Conservation (phyloP, 1,140 invertebrate genomes). For the Apis cerana region DNA sequence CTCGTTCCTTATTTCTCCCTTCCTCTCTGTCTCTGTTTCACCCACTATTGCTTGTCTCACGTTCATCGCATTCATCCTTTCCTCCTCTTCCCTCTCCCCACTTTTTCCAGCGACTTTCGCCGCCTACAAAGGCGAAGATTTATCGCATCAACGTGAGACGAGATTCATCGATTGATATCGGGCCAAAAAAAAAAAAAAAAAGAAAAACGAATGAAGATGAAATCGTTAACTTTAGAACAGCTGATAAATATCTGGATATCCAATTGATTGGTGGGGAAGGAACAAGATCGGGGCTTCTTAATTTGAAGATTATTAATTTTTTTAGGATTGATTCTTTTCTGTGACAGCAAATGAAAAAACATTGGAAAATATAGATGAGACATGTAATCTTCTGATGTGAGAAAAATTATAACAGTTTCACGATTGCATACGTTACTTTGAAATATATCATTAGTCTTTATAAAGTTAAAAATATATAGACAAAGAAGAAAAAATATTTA, state of each 20-base stretch:
- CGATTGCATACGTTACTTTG: too few species aligned
- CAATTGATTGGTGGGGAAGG: not conserved
- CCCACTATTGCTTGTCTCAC: not conserved
- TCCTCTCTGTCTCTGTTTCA: not conserved
- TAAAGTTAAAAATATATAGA: too few species aligned
- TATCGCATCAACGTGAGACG: slow-evolving; percentile 36
- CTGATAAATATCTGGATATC: not conserved
- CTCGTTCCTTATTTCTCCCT: slow-evolving; percentile 22
- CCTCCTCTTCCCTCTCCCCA: not conserved
- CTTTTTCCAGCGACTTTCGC: not conserved
- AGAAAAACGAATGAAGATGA: slow-evolving; percentile 7
- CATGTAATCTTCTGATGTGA: too few species aligned
- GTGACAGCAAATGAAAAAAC: too few species aligned
- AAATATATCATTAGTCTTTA: too few species aligned
- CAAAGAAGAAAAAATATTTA: too few species aligned
- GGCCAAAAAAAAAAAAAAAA: slow-evolving; percentile 31
- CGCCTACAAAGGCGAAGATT: slow-evolving; percentile 29
- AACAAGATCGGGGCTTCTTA: too few species aligned
- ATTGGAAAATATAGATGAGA: too few species aligned
- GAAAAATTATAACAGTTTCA: too few species aligned
- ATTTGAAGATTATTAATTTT: too few species aligned
- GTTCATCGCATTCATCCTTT: not conserved
- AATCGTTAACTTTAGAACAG: not conserved
- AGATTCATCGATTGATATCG: slow-evolving; percentile 43
- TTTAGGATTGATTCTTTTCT: too few species aligned